Evolutionary conservation across 2,888 invertebrate species (phyloP).

Genomic region (Ectemnius cavifrons): DNA sequence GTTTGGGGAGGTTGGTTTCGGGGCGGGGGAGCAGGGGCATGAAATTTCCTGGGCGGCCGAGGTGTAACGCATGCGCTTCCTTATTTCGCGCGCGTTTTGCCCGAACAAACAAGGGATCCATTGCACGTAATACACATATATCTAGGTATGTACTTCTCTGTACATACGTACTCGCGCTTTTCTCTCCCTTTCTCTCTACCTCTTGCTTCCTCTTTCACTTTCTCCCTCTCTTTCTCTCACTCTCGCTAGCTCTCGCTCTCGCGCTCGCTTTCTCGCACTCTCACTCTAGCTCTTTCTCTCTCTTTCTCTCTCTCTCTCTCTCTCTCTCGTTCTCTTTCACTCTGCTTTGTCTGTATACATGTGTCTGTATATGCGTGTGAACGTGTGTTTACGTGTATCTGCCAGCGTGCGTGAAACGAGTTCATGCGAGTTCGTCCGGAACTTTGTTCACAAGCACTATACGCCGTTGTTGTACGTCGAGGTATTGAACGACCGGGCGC

Average conservation of each 20-base stretch:
- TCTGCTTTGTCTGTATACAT: background rate
- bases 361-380: background rate
- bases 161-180: background rate
- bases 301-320: slow-evolving; percentile 24
- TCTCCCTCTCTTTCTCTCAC: slow-evolving; percentile 7
- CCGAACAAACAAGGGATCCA: background rate
- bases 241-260: slow-evolving; percentile 2
- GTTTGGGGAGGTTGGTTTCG: slow-evolving; percentile 22
- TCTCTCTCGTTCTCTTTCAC: slow-evolving; percentile 18
- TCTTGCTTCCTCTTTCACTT: background rate
- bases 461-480: slow-evolving; percentile 69
- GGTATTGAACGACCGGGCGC: slow-evolving; percentile 61
- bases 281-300: background rate
- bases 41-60: slow-evolving; percentile 13
- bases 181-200: background rate
- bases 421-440: slow-evolving; percentile 50
- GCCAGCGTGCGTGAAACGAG: slow-evolving; percentile 26
- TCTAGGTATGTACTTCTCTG: background rate
- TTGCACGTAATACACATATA: slow-evolving; percentile 2
- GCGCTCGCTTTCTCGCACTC: background rate
- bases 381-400: background rate
- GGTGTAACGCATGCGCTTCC: background rate
- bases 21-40: slow-evolving; percentile 19
- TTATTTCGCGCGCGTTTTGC: background rate
- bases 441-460: slow-evolving; percentile 64